Conservation (phyloP, 2,888 invertebrate species). For the Hemistola chrysoprasaria region DNA sequence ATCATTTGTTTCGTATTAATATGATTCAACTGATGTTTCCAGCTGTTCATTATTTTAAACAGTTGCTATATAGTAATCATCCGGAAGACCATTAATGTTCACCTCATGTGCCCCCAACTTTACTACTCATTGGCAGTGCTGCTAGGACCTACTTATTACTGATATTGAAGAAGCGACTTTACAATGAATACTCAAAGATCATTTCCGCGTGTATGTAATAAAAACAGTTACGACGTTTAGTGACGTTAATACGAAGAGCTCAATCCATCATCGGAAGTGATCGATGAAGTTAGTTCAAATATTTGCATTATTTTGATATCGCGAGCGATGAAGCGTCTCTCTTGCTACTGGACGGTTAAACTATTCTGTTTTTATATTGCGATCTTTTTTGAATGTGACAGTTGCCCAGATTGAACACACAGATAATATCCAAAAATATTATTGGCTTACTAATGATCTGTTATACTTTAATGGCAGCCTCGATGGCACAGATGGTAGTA, state of each 20-base stretch:
- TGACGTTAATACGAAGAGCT: conserved; percentile 38
- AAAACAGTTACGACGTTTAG: conserved; percentile 33
- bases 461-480: no score
- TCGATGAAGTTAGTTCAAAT: conserved; percentile 75
- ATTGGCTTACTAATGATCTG: no score
- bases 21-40: no score
- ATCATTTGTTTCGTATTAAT: no score
- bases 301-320: conserved; percentile 63
- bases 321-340: conserved; percentile 36
- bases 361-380: conserved; percentile 7
- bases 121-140: conserved; percentile 28
- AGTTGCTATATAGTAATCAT: no score
- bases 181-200: not conserved
- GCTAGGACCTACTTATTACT: conserved; percentile 52
- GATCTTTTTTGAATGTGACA: not conserved
- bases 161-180: conserved; percentile 30
- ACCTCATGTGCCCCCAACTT: not conserved
- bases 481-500: no score
- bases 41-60: no score
- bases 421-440: no score
- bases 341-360: conserved; percentile 44
- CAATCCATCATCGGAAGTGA: conserved; percentile 77
- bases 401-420: no score
- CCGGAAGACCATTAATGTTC: no score
- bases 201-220: not conserved